Evolutionary conservation across 2,888 invertebrate genomes (phyloP).

Genomic region (Pachydiplax longipennis): DNA sequence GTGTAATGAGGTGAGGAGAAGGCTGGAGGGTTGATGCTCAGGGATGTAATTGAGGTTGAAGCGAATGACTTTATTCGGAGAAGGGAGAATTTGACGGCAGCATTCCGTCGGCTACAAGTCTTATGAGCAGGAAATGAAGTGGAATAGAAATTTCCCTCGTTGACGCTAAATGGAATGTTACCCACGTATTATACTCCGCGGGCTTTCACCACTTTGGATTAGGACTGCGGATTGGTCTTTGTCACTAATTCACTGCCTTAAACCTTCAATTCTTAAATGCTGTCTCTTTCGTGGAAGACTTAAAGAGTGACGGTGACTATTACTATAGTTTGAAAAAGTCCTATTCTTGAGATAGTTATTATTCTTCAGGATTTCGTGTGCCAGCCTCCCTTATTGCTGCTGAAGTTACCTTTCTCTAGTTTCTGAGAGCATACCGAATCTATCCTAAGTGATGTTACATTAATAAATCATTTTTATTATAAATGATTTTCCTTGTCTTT

Average conservation of each 20-base stretch:
- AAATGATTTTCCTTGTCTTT: too few relatives aligned
- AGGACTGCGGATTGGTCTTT: neutral
- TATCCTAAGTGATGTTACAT: too few relatives aligned
- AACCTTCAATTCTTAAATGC: neutral
- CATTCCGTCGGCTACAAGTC: neutral
- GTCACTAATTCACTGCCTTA: neutral
- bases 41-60: constrained; percentile 31
- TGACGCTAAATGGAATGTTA: neutral
- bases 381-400: too few relatives aligned
- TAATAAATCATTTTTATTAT: too few relatives aligned
- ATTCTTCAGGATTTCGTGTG: too few relatives aligned
- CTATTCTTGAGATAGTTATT: too few relatives aligned
- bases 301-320: neutral
- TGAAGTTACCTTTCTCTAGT: too few relatives aligned
- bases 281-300: neutral
- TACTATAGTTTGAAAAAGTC: too few relatives aligned
- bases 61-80: constrained; percentile 15
- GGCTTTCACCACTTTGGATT: neutral
- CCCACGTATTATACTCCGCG: neutral
- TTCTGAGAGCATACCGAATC: too few relatives aligned
- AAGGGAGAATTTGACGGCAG: neutral
- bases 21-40: neutral
- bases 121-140: neutral
- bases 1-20: constrained; percentile 31
- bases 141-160: neutral